phyloP scores from a whole-genome alignment of 2,797 vertebrate species.

The Hoplostethus atlanticus region DNA sequence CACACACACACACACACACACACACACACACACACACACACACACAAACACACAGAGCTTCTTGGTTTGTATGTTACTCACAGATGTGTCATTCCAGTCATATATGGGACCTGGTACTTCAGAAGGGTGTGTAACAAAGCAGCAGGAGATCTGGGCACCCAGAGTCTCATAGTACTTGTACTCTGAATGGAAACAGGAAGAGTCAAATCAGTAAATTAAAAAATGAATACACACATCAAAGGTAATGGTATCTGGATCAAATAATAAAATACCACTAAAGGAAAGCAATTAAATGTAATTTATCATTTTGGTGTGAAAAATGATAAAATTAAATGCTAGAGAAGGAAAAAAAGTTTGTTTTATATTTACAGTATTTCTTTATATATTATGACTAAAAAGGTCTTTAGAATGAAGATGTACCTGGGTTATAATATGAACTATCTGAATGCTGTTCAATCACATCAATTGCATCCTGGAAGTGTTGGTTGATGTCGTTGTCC shows the following conservation, averaged over 20 bases:
- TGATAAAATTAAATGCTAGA: not conserved
- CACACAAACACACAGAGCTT: not conserved
- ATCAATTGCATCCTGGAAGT: constrained; percentile 96
- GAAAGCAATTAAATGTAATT: not conserved
- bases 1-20: not conserved
- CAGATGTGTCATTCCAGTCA: constrained; percentile 86
- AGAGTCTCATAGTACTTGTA: constrained; percentile 86
- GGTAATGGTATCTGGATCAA: not conserved
- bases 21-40: not conserved
- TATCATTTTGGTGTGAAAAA: not conserved
- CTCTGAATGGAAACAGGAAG: constrained; percentile 70
- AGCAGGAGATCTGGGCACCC: constrained; percentile 82
- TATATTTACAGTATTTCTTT: not conserved
- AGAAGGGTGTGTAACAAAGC: constrained; percentile 72
- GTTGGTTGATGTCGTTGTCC: constrained; percentile 91
- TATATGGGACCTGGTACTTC: constrained; percentile 76
- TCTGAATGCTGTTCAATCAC: constrained; percentile 91
- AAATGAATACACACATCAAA: not conserved
- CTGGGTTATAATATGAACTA: constrained; percentile 83
- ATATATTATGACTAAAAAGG: too few relatives aligned
- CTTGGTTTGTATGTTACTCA: constrained; percentile 74
- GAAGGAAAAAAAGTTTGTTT: not conserved
- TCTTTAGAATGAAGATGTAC: constrained; percentile 68
- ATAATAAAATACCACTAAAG: not conserved
- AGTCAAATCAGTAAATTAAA: not conserved